phyloP scores from a whole-genome alignment of 2,797 vertebrate genomes.

The Phoebastria nigripes region DNA sequence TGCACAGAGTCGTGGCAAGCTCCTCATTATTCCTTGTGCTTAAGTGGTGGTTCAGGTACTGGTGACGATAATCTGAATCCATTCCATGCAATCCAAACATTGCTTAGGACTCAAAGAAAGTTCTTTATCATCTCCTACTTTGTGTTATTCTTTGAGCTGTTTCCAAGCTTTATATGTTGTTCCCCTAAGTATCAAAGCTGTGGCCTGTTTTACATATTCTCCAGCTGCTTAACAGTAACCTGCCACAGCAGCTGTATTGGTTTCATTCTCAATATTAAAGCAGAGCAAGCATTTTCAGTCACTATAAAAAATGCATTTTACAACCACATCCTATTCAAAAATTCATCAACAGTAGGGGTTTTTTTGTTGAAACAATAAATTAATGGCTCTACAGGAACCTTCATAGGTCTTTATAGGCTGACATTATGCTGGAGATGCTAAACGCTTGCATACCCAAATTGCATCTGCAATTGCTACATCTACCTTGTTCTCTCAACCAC shows the following conservation, averaged over 20 bases:
- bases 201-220: not conserved
- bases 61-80: not conserved
- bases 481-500: not conserved
- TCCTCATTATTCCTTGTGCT: not conserved
- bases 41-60: not conserved
- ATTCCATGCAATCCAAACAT: not conserved
- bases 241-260: not conserved
- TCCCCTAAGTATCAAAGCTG: not conserved
- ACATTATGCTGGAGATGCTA: not conserved
- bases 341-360: not conserved
- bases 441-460: not conserved
- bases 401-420: not conserved
- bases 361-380: not conserved
- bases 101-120: not conserved
- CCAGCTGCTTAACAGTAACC: not conserved
- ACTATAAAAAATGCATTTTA: not conserved
- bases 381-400: not conserved
- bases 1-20: not conserved
- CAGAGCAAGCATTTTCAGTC: not conserved
- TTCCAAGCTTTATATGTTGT: not conserved
- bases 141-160: not conserved
- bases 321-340: not conserved
- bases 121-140: not conserved
- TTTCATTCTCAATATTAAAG: not conserved
- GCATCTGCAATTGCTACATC: not conserved